Evolutionary conservation across 1,140 invertebrate genomes (phyloP), one percentile per base, ranked within the genome.

Genomic region (Pissodes strobi): DNA sequence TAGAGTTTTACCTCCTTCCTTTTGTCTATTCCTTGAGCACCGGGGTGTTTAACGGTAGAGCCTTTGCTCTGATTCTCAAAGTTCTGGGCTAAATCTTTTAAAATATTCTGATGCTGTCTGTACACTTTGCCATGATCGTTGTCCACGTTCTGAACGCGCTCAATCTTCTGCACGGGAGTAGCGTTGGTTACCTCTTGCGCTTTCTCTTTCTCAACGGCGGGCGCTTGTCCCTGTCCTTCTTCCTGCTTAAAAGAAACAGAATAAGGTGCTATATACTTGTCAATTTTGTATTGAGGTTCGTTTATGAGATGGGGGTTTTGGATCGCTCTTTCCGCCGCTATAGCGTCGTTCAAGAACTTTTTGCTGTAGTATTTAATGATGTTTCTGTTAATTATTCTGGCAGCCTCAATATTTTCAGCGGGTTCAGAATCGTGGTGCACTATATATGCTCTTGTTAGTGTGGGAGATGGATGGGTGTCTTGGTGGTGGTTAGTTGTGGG

Each of bases 231-330:
- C 45, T 39, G 9, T 13, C 1, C 22, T 61, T 8, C 21, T 45
- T 23, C 52, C 22, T 46, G 12, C 53, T 48, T 64, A 49, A 57
- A 57, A 64, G 27, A 49, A 37, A 49, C 13, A 48, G 13, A 38
- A 39, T 57, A 19, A 38, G 41, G 43, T 15, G 57, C 55, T 15
- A 49, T 2, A 37, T 22, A 27, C 17, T 57, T 10, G 13, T 57
- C 37, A 37, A 2, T 9, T 43, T 0, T 23, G 15, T 58, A 59
- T 8, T 65, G 12, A 12, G 53, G 56, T 22, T 51, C 22, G 8
- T 59, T 30, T 12, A 65, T 18, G 10, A 65, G 34, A 13, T 65
- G 63, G 13, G 63, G 45, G 15, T 59, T 38, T 65, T 59, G 21
- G 10, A 65, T 19, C 2, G 63, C 53, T 2, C 43, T 25, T 2